A percentile compares a stretch with the other conserved stretches of the same genome.
Conservation (phyloP, 2,797 vertebrate species). For the Pampus argenteus region DNA sequence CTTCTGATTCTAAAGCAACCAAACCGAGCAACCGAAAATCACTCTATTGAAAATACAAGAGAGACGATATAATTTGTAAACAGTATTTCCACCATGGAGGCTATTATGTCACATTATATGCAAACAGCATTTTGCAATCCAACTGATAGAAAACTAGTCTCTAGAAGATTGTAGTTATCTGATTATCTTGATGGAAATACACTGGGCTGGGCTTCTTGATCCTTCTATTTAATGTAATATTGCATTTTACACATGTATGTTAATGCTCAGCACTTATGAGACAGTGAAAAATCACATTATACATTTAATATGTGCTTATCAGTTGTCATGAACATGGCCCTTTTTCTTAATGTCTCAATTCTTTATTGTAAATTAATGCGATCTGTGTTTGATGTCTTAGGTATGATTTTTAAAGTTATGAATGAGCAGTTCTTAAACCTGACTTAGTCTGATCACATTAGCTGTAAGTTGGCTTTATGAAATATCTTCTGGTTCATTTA, state of each 20-base stretch:
- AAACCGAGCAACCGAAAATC: not conserved
- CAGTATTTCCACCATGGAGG: not conserved
- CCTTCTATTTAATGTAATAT: not conserved
- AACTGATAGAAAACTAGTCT: not conserved
- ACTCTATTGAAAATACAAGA: not conserved
- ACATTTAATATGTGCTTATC: not conserved
- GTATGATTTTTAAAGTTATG: not conserved
- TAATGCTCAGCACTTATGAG: not conserved
- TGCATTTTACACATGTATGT: not conserved
- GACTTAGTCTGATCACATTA: not conserved
- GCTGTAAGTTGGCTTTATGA: too few species aligned
- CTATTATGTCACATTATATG: not conserved
- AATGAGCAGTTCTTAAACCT: not conserved
- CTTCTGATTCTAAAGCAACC: too few species aligned
- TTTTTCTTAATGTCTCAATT: not conserved
- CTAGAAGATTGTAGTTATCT: not conserved
- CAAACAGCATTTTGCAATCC: constrained; percentile 1
- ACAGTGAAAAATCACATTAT: not conserved
- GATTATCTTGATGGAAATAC: constrained; percentile 8
- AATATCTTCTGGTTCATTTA: not conserved
- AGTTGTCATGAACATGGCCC: not conserved
- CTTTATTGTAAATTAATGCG: not conserved
- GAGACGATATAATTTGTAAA: not conserved
- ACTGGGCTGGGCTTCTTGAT: not conserved
- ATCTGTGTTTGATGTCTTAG: not conserved